Evolutionary conservation across 1,140 invertebrate species (phyloP).

Genomic region (Aphelenchoides besseyi): DNA sequence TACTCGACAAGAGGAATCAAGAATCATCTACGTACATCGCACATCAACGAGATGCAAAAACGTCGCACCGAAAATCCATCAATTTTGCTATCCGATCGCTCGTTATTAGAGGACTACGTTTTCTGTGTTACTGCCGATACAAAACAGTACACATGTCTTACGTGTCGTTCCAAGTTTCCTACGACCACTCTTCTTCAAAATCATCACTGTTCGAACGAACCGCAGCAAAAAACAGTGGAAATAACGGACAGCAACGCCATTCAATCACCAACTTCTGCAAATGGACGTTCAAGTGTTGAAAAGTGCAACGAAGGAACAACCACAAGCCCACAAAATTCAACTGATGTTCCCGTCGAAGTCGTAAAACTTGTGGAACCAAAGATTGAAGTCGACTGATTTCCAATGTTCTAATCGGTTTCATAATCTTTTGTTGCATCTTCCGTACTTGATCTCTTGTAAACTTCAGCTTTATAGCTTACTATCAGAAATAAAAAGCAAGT

Average conservation of each 20-base stretch:
- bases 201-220: conserved; percentile 7
- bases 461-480: too few relatives aligned
- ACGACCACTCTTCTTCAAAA: not conserved
- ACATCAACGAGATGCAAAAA: conserved; percentile 13
- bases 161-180: not conserved
- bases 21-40: conserved; percentile 26
- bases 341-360: too few relatives aligned
- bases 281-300: too few relatives aligned
- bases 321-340: too few relatives aligned
- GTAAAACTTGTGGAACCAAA: too few relatives aligned
- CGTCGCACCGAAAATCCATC: not conserved
- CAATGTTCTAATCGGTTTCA: too few relatives aligned
- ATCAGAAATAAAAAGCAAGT: not conserved
- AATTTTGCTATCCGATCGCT: not conserved
- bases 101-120: conserved; percentile 15
- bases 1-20: conserved; percentile 32
- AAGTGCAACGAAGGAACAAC: too few relatives aligned
- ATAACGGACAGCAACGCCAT: too few relatives aligned
- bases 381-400: too few relatives aligned
- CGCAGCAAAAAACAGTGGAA: not conserved
- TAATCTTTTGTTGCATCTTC: too few relatives aligned
- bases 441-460: too few relatives aligned
- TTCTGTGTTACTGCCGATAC: conserved; percentile 16
- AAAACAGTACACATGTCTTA: not conserved
- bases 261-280: too few relatives aligned